A percentile compares a stretch with the other conserved stretches of the same genome.
Conservation (phyloP, 2,888 invertebrate genomes). For the Agrochola lychnidis region DNA sequence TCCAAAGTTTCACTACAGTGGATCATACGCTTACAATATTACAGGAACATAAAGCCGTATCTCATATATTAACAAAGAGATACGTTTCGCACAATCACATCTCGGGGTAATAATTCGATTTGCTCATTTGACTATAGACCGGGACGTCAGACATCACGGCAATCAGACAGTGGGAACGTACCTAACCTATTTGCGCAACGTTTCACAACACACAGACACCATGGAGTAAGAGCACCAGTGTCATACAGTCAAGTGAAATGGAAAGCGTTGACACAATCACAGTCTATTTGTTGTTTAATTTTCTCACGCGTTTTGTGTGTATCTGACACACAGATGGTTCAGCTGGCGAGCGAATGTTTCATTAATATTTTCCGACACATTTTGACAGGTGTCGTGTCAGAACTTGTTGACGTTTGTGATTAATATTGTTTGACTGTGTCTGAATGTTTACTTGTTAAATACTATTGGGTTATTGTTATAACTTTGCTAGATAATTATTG, state of each 20-base stretch:
- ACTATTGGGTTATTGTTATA: background rate
- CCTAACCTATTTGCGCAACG: conserved; percentile 62
- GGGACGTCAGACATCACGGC: conserved; percentile 43
- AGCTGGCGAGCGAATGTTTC: conserved; percentile 59
- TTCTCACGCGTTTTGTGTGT: conserved; percentile 78
- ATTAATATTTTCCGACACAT: conserved; percentile 51
- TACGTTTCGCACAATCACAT: conserved; percentile 46
- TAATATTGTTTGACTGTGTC: conserved; percentile 15
- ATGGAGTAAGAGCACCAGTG: conserved; percentile 38
- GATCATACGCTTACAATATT: conserved; percentile 34
- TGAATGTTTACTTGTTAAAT: conserved; percentile 10
- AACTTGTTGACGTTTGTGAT: conserved; percentile 15
- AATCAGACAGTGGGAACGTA: conserved; percentile 58
- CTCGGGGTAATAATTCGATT: conserved; percentile 63
- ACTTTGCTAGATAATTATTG: background rate
- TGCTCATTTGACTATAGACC: conserved; percentile 55
- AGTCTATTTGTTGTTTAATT: conserved; percentile 77
- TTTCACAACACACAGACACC: conserved; percentile 44
- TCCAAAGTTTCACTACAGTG: conserved; percentile 31
- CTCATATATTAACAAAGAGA: conserved; percentile 21
- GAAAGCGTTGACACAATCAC: conserved; percentile 72
- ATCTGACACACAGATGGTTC: conserved; percentile 53
- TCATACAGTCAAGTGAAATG: conserved; percentile 76
- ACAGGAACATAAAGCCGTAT: conserved; percentile 19
- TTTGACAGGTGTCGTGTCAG: conserved; percentile 56